Evolutionary conservation across 2,113 vertebrate genomes (phyloP).

Genomic region (Ornithorhynchus anatinus): DNA sequence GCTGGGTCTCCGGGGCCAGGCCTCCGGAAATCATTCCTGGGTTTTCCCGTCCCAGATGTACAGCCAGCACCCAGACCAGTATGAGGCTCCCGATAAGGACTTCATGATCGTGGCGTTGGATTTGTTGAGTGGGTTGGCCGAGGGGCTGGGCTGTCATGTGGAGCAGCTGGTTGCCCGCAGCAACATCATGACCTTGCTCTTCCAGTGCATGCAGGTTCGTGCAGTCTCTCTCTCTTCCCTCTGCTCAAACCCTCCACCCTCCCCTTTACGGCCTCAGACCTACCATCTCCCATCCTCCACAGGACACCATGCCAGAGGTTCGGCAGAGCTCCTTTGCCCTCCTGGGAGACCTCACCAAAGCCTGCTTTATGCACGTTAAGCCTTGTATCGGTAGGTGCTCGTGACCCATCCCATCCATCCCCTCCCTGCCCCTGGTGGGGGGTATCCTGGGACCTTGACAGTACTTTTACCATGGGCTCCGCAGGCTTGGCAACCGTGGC

Average conservation of each 20-base stretch:
- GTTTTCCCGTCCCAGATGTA: slow-evolving; percentile 80
- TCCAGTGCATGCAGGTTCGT: slow-evolving; percentile 94
- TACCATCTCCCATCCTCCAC: not conserved
- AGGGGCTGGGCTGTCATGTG: slow-evolving; percentile 88
- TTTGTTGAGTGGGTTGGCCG: slow-evolving; percentile 90
- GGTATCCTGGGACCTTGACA: not conserved
- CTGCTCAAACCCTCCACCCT: too few species aligned
- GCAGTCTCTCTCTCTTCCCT: not conserved
- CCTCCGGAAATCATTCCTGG: not conserved
- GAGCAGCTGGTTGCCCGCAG: slow-evolving; percentile 91
- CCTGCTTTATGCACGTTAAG: slow-evolving; percentile 93
- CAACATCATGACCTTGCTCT: slow-evolving; percentile 94
- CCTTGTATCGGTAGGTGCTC: slow-evolving; percentile 86
- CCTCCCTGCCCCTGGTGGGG: not conserved
- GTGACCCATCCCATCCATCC: not conserved
- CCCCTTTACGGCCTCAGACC: not conserved
- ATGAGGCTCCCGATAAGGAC: slow-evolving; percentile 94
- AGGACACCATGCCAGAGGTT: slow-evolving; percentile 96
- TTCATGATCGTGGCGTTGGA: slow-evolving; percentile 97
- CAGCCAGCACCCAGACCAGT: slow-evolving; percentile 93
- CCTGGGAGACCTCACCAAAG: slow-evolving; percentile 92
- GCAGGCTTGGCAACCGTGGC: not conserved
- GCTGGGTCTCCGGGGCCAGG: too few species aligned
- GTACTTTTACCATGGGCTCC: slow-evolving; percentile 31
- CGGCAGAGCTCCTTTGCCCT: slow-evolving; percentile 94